phyloP scores from a whole-genome alignment of 2,888 invertebrate species.

The Andrena haemorrhoa region DNA sequence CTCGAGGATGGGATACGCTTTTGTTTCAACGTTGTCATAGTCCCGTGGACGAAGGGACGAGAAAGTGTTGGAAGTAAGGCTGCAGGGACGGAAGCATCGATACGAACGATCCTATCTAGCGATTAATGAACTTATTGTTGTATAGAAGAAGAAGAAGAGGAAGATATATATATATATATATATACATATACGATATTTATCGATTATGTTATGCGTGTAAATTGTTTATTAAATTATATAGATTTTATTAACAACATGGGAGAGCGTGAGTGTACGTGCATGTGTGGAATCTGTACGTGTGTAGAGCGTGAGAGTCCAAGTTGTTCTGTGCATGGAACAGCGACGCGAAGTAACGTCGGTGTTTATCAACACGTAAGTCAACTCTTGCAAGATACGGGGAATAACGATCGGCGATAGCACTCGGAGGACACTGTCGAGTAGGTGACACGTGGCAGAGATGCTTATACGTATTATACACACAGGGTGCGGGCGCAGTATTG shows the following conservation, averaged over 20 bases:
- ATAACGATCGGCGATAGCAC: slow-evolving; percentile 43
- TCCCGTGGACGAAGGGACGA: slow-evolving; percentile 7
- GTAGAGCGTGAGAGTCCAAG: slow-evolving; percentile 37
- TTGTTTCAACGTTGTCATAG: slow-evolving; percentile 22
- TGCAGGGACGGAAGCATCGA: slow-evolving; percentile 57
- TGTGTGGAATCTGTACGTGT: slow-evolving; percentile 4
- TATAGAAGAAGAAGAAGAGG: slow-evolving; percentile 75
- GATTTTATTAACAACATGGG: slow-evolving; percentile 77
- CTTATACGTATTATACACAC: slow-evolving; percentile 65
- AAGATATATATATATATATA: slow-evolving; percentile 47
- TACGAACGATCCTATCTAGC: slow-evolving; percentile 75
- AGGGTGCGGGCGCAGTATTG: slow-evolving; percentile 75
- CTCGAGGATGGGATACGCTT: slow-evolving; percentile 30
- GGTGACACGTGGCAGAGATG: slow-evolving; percentile 61
- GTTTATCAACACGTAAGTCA: slow-evolving; percentile 43
- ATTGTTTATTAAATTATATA: slow-evolving; percentile 83
- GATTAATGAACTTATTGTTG: slow-evolving; percentile 80
- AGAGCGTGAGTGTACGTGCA: slow-evolving; percentile 37
- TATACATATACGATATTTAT: slow-evolving; percentile 75
- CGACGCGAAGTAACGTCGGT: slow-evolving; percentile 37
- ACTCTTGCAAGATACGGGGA: slow-evolving; percentile 26
- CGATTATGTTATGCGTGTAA: slow-evolving; percentile 82
- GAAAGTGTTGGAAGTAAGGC: slow-evolving; percentile 63
- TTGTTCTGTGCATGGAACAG: slow-evolving; percentile 34
- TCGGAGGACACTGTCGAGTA: slow-evolving; percentile 53